Evolutionary conservation across 2,113 vertebrate species (phyloP).

Genomic region (Chloebia gouldiae): DNA sequence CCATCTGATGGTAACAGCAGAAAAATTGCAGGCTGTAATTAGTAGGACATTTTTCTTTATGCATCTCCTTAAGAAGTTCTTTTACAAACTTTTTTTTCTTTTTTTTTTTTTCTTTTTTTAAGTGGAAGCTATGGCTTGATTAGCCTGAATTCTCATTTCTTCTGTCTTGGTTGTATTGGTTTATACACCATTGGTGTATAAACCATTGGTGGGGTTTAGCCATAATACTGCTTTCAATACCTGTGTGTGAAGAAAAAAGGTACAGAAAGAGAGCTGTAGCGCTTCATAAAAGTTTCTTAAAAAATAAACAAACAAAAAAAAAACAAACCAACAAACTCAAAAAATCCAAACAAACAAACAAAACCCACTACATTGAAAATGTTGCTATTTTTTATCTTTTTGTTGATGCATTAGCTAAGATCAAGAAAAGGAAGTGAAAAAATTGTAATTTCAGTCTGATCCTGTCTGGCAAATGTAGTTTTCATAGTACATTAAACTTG

Average conservation of each 20-base stretch:
- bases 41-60: neutral
- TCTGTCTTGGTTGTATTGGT: neutral
- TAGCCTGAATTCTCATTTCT: neutral
- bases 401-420: neutral
- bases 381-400: neutral
- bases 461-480: neutral
- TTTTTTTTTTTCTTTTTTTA: neutral
- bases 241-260: neutral
- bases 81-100: neutral
- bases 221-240: neutral
- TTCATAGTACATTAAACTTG: constrained; percentile 45
- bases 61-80: neutral
- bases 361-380: neutral
- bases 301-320: neutral
- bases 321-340: neutral
- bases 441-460: neutral
- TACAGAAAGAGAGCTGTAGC: neutral
- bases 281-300: neutral
- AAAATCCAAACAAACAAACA: neutral
- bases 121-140: neutral
- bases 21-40: neutral
- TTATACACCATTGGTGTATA: neutral
- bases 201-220: rapidly evolving
- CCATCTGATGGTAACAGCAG: neutral
- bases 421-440: neutral